Evolutionary conservation across 64 coral and sea anemone genomes (phyloP), one percentile per base, ranked within the genome.

Genomic region (Orbicella faveolata): DNA sequence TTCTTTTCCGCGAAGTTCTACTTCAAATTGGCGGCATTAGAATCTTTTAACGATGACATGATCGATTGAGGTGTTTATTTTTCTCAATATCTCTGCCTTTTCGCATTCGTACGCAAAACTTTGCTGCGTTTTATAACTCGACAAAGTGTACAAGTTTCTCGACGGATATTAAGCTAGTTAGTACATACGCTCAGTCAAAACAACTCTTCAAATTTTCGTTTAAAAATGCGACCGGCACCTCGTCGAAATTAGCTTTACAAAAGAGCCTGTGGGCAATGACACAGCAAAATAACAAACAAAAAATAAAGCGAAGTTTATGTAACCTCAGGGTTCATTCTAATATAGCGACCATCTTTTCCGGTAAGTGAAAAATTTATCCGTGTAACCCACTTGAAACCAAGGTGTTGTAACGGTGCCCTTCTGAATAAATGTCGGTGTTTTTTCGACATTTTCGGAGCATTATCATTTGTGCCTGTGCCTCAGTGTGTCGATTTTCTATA

Each of bases 191-290:
- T 34, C 36, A 68, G 36, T 68, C 33, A 83, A 65, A 41, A 63
- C 34, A 65, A 67, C 16, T 34, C 20, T 23, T 78, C 76, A 48
- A 21, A 67, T 7, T 83, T 67, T 63, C 19, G 25, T 44, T 23
- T 23, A 33, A 30, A 61, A 41, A 63, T 52, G 21, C 66, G 3
- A 13, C 7, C 65, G 7, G 21, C 63, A 44, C 65, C 61, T 85
- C 12, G 21, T 48, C 33, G 11, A 85, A 85, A 85, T 85, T 85
- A 85, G 82, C 82, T 85, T 85, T 73, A 33, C 64, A 52, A 72
- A 85, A 41, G 35, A n/a, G 35, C 61, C 82, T 41, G 3, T 72
- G 39, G 37, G 37, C 21, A 85, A 35, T 1, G 23, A 66, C n/a
- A 63, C 35, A 72, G 23, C 41, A 72, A 52, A 85, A 52, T 23